These are phyloP conservation scores for Enteromius radiatus DNA, from an alignment of 2,797 vertebrate genomes.

Conservation along the genomic window DNA sequence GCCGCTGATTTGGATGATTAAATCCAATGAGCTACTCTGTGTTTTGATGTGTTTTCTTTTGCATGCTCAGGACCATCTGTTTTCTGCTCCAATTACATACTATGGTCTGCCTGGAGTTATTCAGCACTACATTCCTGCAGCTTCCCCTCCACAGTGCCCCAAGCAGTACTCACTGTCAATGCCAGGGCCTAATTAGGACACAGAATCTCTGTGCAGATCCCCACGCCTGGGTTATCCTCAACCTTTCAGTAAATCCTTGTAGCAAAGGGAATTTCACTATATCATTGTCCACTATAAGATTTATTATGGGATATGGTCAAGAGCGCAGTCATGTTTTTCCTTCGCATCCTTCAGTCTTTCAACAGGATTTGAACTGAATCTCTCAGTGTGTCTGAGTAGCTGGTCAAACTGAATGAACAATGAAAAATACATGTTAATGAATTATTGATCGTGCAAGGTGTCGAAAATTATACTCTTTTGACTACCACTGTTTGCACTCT, in stretches of 20 bases:
- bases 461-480: background rate
- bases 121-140: slow-evolving; percentile 34
- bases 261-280: background rate
- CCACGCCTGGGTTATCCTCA: slow-evolving; percentile 3
- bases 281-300: background rate
- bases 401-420: slow-evolving; percentile 14
- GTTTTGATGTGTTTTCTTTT: slow-evolving; percentile 30
- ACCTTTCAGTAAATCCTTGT: slow-evolving; percentile 9
- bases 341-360: background rate
- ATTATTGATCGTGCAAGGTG: slow-evolving; percentile 14
- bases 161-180: slow-evolving; percentile 42
- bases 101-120: slow-evolving; percentile 29
- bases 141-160: slow-evolving; percentile 34
- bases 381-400: background rate
- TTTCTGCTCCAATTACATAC: slow-evolving; percentile 60
- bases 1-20: background rate
- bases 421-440: slow-evolving; percentile 16
- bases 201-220: slow-evolving; percentile 19
- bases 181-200: slow-evolving; percentile 52
- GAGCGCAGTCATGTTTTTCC: background rate
- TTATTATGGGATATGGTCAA: background rate
- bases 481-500: background rate
- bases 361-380: background rate
- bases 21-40: background rate
- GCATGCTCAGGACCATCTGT: slow-evolving; percentile 53